These are phyloP conservation scores for Batillaria attramentaria DNA, from an alignment of 1,140 invertebrate genomes.

Conservation along the genomic window DNA sequence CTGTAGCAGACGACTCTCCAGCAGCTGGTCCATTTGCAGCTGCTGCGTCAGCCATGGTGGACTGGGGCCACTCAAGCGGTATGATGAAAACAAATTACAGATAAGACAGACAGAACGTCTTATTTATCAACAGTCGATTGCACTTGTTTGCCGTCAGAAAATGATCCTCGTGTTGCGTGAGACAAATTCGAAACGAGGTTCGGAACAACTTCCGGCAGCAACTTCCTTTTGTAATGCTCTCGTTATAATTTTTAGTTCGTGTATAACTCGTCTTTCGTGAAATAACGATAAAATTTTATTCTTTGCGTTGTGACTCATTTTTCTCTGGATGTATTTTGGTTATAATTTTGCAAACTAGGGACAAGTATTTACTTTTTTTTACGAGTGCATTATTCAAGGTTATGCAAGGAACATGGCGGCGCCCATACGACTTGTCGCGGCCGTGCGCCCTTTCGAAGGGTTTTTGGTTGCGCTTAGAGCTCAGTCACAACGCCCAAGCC, in stretches of 20 bases:
- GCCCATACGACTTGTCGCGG: constrained; percentile 11
- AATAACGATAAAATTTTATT: not conserved
- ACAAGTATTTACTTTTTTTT: not conserved
- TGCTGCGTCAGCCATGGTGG: constrained; percentile 32
- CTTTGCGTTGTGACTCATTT: not conserved
- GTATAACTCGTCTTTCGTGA: not conserved
- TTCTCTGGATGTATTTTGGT: not conserved
- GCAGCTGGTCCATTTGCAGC: constrained; percentile 24
- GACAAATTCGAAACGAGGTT: constrained; percentile 13
- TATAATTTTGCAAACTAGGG: no score
- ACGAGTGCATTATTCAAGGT: not conserved
- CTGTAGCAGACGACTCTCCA: constrained; percentile 13
- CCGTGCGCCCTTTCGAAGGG: not conserved
- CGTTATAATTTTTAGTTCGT: not conserved
- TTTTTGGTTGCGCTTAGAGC: not conserved
- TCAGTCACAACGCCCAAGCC: not conserved
- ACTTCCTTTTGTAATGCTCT: not conserved
- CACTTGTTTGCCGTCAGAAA: not conserved
- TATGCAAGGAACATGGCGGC: constrained; percentile 29
- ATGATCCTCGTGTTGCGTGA: constrained; percentile 19
- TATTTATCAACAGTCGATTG: no score
- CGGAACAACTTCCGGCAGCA: not conserved
- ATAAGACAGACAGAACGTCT: no score
- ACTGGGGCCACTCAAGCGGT: no score
- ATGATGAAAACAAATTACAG: no score